Conservation (phyloP, 37 sponge, comb jelly and placozoan genomes). For the Halisarca cf. caerulea region DNA sequence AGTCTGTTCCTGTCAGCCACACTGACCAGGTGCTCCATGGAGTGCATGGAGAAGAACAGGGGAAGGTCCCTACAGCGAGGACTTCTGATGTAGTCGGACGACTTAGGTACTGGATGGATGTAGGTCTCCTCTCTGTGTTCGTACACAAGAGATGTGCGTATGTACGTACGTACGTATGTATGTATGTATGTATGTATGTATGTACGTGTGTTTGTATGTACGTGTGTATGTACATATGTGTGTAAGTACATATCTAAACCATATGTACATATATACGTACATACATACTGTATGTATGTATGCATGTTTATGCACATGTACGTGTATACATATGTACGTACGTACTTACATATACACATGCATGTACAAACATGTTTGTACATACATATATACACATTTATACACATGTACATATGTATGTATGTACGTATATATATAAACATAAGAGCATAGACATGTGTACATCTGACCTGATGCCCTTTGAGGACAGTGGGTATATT, state of each 20-base stretch:
- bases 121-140: slow-evolving; percentile 1
- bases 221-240: background rate
- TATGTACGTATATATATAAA: no score
- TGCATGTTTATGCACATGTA: background rate
- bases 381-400: background rate
- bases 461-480: slow-evolving; percentile 61
- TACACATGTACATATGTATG: no score
- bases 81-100: background rate
- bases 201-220: background rate
- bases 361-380: background rate
- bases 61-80: slow-evolving; percentile 50
- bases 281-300: no score
- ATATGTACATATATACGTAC: background rate
- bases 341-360: background rate
- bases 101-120: background rate
- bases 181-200: background rate
- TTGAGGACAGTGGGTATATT: slow-evolving; percentile 59
- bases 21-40: slow-evolving; percentile 72
- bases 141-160: background rate
- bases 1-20: slow-evolving; percentile 39
- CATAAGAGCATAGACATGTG: no score
- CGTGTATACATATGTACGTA: background rate
- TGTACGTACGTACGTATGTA: background rate
- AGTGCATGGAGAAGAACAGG: slow-evolving; percentile 51
- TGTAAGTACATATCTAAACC: no score